These are phyloP conservation scores for Columba guinea DNA, from an alignment of 2,797 vertebrate genomes.

Conservation along the genomic window DNA sequence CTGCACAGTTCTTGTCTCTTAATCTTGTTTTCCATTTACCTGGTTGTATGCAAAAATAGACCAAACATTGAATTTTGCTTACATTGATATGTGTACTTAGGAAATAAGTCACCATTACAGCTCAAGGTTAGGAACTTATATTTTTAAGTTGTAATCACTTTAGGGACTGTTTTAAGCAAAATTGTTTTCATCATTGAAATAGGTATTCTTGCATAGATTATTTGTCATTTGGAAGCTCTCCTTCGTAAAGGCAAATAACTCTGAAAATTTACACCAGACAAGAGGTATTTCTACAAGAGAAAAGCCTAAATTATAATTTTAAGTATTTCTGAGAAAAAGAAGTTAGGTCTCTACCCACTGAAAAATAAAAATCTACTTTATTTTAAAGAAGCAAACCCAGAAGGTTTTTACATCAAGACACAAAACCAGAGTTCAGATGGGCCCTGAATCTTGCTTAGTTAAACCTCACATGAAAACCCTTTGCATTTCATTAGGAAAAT, in stretches of 20 bases:
- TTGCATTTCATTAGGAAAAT: neutral
- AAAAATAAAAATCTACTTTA: neutral
- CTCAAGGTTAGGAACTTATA: neutral
- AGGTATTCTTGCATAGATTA: neutral
- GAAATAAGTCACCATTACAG: neutral
- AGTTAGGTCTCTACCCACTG: neutral
- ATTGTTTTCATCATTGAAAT: neutral
- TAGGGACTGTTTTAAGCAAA: neutral
- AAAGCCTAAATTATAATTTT: neutral
- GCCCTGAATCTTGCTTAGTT: neutral
- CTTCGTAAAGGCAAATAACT: neutral
- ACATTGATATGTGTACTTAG: neutral
- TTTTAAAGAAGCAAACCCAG: neutral
- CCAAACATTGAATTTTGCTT: neutral
- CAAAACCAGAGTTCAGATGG: neutral
- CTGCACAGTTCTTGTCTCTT: neutral
- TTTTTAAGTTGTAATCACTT: neutral
- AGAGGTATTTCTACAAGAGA: neutral
- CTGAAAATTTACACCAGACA: neutral
- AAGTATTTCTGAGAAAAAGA: neutral
- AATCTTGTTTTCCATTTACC: neutral
- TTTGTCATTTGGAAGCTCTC: neutral
- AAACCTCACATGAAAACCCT: neutral
- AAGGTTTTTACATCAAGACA: neutral
- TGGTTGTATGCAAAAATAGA: neutral